Conservation (phyloP, 2,888 invertebrate species). For the Oligia fasciuncula region DNA sequence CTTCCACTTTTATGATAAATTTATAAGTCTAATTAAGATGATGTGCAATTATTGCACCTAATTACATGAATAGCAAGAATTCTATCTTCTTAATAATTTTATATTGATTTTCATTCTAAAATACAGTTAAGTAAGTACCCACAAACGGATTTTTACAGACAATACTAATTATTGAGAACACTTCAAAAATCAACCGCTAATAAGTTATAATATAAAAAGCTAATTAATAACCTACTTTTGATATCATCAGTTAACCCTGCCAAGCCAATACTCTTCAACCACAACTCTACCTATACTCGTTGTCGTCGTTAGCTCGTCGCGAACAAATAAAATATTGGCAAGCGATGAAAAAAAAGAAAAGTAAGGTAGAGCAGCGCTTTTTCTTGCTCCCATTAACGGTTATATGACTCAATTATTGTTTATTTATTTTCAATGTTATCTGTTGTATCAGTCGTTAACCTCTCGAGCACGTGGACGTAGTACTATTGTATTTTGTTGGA, state of each 20-base stretch:
- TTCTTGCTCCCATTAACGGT: slow-evolving; percentile 50
- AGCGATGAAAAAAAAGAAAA: slow-evolving; percentile 13
- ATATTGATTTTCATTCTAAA: neutral
- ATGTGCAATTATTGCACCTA: neutral
- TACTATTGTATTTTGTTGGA: slow-evolving; percentile 87
- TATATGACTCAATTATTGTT: slow-evolving; percentile 75
- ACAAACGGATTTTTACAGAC: neutral
- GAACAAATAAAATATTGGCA: slow-evolving; percentile 7
- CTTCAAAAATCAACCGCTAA: slow-evolving; percentile 1
- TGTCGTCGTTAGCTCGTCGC: neutral
- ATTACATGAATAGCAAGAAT: neutral
- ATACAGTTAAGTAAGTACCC: neutral
- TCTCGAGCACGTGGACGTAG: slow-evolving; percentile 86
- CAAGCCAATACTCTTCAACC: slow-evolving; percentile 25
- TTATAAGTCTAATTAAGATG: slow-evolving; percentile 1
- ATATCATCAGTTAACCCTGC: slow-evolving; percentile 49
- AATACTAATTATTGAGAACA: neutral
- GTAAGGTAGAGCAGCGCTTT: slow-evolving; percentile 19
- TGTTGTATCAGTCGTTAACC: slow-evolving; percentile 88
- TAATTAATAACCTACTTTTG: slow-evolving; percentile 25
- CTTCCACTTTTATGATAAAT: neutral
- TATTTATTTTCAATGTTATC: slow-evolving; percentile 87
- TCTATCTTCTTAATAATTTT: too few relatives aligned
- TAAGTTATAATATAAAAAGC: slow-evolving; percentile 4
- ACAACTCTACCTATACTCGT: neutral